phyloP scores from a whole-genome alignment of 2,888 invertebrate genomes.

The Trissolcus japonicus region DNA sequence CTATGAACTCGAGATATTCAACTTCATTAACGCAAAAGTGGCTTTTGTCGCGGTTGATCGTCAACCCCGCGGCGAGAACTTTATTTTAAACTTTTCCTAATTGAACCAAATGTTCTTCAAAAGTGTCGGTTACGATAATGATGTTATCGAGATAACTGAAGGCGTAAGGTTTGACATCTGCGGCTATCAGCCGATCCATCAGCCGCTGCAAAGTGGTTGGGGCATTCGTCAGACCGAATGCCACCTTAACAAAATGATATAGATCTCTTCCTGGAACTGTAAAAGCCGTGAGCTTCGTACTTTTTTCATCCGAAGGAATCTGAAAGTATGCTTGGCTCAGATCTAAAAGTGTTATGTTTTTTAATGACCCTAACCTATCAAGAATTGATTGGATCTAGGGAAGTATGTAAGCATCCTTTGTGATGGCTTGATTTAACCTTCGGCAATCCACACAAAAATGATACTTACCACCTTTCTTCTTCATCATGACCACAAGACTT shows the following conservation, averaged over 20 bases:
- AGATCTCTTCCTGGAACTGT: neutral
- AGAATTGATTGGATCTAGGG: neutral
- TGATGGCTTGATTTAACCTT: neutral
- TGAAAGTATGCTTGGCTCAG: slow-evolving; percentile 1
- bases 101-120: slow-evolving; percentile 11
- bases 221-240: neutral
- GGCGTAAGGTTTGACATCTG: neutral
- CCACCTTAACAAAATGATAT: neutral
- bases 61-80: neutral
- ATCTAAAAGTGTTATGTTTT: neutral
- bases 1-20: slow-evolving; percentile 45
- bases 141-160: neutral
- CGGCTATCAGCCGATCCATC: neutral
- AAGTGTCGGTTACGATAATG: slow-evolving; percentile 16
- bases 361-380: neutral
- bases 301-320: neutral
- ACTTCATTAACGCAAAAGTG: slow-evolving; percentile 43
- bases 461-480: neutral
- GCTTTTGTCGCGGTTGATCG: slow-evolving; percentile 23
- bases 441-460: neutral
- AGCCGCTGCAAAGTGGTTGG: neutral
- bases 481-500: neutral
- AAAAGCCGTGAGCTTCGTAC: neutral
- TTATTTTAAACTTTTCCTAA: slow-evolving; percentile 1
- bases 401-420: neutral